phyloP scores from a whole-genome alignment of 2,113 vertebrate species.

The Ameiurus melas region DNA sequence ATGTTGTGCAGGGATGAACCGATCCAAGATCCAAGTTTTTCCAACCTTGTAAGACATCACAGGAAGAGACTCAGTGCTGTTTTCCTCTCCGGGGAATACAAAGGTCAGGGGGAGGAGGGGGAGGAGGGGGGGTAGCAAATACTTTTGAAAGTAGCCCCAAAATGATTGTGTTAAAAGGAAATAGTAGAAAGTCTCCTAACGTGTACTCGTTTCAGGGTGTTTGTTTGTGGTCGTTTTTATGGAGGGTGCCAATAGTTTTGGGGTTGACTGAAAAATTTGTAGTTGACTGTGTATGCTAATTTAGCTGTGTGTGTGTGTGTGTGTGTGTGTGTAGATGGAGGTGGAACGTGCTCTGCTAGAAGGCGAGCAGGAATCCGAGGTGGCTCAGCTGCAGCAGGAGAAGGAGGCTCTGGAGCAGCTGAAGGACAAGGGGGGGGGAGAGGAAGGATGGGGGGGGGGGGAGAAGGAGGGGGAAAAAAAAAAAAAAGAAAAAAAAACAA shows the following conservation, averaged over 20 bases:
- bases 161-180: too few species aligned
- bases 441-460: too few species aligned
- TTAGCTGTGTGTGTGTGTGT: not conserved
- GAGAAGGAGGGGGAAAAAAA: too few species aligned
- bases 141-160: not conserved
- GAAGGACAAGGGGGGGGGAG: constrained; percentile 84
- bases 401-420: constrained; percentile 88
- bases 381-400: constrained; percentile 86
- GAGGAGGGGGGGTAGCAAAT: not conserved
- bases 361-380: constrained; percentile 91
- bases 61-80: not conserved
- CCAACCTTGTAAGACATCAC: not conserved
- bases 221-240: not conserved
- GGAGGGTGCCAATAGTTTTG: not conserved
- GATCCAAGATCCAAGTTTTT: not conserved
- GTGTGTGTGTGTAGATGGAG: constrained; percentile 78
- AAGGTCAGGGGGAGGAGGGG: not conserved
- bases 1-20: not conserved
- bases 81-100: not conserved
- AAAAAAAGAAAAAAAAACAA: too few species aligned
- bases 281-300: not conserved
- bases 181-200: not conserved
- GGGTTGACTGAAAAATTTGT: not conserved
- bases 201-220: not conserved
- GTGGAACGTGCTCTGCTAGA: constrained; percentile 93